Evolutionary conservation across 2,113 vertebrate genomes (phyloP).

Genomic region (Gobio gobio): DNA sequence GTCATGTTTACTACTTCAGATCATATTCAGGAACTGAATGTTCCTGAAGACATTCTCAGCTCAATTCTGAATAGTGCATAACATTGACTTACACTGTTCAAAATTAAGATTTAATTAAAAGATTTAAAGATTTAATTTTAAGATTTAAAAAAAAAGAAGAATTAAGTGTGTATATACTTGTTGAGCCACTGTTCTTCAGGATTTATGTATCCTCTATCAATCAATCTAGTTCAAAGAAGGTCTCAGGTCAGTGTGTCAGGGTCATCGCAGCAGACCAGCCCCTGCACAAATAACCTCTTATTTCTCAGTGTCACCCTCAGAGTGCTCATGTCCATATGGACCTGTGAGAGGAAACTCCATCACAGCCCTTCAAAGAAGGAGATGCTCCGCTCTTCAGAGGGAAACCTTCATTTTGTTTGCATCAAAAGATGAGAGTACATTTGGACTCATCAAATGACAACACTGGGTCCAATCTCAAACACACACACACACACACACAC

Average conservation of each 20-base stretch:
- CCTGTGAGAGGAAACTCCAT: slow-evolving; percentile 54
- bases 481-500: not conserved
- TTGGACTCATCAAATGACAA: slow-evolving; percentile 56
- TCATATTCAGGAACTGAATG: not conserved
- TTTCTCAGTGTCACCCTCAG: not conserved
- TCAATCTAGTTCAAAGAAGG: not conserved
- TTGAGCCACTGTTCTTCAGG: not conserved
- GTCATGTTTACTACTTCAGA: not conserved
- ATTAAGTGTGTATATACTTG: not conserved
- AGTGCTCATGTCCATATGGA: not conserved
- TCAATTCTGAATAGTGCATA: not conserved
- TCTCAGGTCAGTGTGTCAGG: slow-evolving; percentile 14
- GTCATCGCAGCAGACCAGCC: not conserved
- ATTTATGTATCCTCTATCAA: not conserved
- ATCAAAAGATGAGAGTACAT: slow-evolving; percentile 54
- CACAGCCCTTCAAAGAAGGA: slow-evolving; percentile 63
- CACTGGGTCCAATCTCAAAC: slow-evolving; percentile 39
- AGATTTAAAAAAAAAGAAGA: not conserved
- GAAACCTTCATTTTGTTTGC: slow-evolving; percentile 34
- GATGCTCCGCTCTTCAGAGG: slow-evolving; percentile 54
- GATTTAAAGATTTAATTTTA: too few relatives aligned
- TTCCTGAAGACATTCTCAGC: not conserved
- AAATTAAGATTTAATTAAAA: not conserved
- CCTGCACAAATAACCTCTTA: slow-evolving; percentile 3
- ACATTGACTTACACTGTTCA: not conserved